A percentile compares a stretch with the other conserved stretches of the same genome.
These are phyloP conservation scores for Sebastes dallii DNA, from an alignment of 2,797 vertebrate genomes.

Conservation along the genomic window DNA sequence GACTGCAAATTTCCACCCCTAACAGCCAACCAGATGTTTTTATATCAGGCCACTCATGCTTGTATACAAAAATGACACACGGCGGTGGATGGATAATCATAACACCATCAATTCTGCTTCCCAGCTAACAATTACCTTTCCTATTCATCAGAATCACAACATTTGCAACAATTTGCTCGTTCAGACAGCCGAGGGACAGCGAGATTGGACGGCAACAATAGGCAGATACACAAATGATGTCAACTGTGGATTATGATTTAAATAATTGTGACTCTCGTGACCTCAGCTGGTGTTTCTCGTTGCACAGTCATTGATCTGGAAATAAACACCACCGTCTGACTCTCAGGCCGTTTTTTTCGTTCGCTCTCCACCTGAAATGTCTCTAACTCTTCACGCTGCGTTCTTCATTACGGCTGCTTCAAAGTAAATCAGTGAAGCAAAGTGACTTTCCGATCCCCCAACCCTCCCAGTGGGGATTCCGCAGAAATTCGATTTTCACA, in stretches of 20 bases:
- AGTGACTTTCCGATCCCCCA: slow-evolving; percentile 30
- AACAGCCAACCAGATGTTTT: slow-evolving; percentile 41
- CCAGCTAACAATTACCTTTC: slow-evolving; percentile 41
- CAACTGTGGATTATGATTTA: slow-evolving; percentile 42
- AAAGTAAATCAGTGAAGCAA: slow-evolving; percentile 44
- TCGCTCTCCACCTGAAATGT: slow-evolving; percentile 1
- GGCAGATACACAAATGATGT: slow-evolving; percentile 34
- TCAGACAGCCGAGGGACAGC: slow-evolving; percentile 5
- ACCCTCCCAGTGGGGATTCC: slow-evolving; percentile 11
- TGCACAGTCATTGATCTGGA: slow-evolving; percentile 26
- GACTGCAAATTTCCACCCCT: not conserved
- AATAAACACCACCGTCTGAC: slow-evolving; percentile 25
- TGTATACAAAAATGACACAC: not conserved
- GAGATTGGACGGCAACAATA: slow-evolving; percentile 20
- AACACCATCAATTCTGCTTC: slow-evolving; percentile 31
- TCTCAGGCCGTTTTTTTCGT: not conserved
- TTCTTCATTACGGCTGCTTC: slow-evolving; percentile 30
- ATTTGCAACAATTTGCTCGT: slow-evolving; percentile 21
- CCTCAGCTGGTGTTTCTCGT: slow-evolving; percentile 16
- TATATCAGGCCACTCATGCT: not conserved
- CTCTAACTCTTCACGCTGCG: slow-evolving; percentile 8
- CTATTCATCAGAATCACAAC: slow-evolving; percentile 38
- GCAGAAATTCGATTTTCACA: slow-evolving; percentile 36
- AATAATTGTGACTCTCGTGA: slow-evolving; percentile 34
- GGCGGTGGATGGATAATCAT: slow-evolving; percentile 15